Percentiles rank a stretch among this genome's conserved stretches.
Conservation (phyloP, 2,113 vertebrate genomes). For the Falcunculus frontatus region DNA sequence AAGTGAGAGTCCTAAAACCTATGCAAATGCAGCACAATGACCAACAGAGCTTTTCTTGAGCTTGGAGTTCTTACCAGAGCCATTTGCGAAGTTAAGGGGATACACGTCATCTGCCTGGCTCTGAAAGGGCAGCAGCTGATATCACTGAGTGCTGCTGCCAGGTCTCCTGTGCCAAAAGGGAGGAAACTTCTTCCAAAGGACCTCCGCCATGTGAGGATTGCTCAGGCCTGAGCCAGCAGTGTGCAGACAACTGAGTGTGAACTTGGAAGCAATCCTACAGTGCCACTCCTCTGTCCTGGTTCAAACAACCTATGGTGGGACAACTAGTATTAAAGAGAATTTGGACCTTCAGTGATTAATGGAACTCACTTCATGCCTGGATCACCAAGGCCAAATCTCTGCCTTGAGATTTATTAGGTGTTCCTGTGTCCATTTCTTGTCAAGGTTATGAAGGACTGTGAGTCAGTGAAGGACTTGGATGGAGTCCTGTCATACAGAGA, state of each 20-base stretch:
- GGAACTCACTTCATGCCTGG: not conserved
- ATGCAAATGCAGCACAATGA: not conserved
- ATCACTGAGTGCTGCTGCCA: not conserved
- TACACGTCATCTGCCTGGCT: not conserved
- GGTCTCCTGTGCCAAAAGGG: not conserved
- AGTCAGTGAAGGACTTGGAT: not conserved
- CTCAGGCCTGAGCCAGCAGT: not conserved
- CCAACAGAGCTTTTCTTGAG: not conserved
- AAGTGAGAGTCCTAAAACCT: not conserved
- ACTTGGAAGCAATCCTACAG: not conserved
- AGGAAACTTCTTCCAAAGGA: not conserved
- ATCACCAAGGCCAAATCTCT: not conserved
- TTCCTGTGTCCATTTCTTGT: not conserved
- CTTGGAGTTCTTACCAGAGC: not conserved
- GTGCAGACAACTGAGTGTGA: fast-evolving
- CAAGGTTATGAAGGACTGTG: not conserved
- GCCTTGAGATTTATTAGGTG: not conserved
- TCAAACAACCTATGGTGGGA: not conserved
- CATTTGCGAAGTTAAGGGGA: not conserved
- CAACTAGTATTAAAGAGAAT: not conserved
- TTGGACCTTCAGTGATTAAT: not conserved
- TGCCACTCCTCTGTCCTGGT: not conserved
- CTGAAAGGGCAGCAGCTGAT: not conserved
- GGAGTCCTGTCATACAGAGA: fast-evolving
- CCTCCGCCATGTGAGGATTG: not conserved